A percentile compares a stretch with the other conserved stretches of the same genome.
These are phyloP conservation scores for Entosphenus tridentatus DNA, from an alignment of 2,113 vertebrate species.

Conservation along the genomic window DNA sequence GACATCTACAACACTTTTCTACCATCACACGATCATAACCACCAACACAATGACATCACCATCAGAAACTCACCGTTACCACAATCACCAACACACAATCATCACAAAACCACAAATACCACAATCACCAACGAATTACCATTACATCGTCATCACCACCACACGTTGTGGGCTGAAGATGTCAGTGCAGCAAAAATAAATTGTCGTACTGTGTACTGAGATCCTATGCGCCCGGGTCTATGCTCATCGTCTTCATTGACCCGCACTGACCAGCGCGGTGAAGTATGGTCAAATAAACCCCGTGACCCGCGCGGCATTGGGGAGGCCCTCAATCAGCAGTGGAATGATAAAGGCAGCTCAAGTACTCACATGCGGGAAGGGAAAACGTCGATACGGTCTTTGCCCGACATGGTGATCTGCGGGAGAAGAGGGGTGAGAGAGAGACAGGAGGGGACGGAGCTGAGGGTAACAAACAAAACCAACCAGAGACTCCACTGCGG, in stretches of 20 bases:
- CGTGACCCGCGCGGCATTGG: not conserved
- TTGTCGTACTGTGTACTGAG: not conserved
- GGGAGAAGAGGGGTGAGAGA: not conserved
- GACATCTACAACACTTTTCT: too few relatives aligned
- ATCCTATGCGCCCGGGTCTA: not conserved
- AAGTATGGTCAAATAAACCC: not conserved
- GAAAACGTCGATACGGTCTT: conserved; percentile 84
- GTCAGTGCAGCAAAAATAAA: conserved; percentile 2
- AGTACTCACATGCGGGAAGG: conserved; percentile 81
- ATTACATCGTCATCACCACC: too few relatives aligned
- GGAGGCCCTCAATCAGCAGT: not conserved
- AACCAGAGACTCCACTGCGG: too few relatives aligned
- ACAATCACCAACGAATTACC: too few relatives aligned
- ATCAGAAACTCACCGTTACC: too few relatives aligned
- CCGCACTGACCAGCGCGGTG: not conserved
- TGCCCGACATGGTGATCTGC: conserved; percentile 52
- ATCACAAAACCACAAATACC: too few relatives aligned
- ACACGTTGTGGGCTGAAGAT: conserved; percentile 9
- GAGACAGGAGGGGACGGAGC: too few relatives aligned
- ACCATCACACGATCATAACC: too few relatives aligned
- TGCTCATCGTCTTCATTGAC: not conserved
- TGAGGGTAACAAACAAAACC: too few relatives aligned
- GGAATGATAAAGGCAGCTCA: not conserved
- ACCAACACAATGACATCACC: too few relatives aligned
- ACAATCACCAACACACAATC: too few relatives aligned